Conservation (phyloP, 2,113 vertebrate genomes). For the Dendropsophus ebraccatus region DNA sequence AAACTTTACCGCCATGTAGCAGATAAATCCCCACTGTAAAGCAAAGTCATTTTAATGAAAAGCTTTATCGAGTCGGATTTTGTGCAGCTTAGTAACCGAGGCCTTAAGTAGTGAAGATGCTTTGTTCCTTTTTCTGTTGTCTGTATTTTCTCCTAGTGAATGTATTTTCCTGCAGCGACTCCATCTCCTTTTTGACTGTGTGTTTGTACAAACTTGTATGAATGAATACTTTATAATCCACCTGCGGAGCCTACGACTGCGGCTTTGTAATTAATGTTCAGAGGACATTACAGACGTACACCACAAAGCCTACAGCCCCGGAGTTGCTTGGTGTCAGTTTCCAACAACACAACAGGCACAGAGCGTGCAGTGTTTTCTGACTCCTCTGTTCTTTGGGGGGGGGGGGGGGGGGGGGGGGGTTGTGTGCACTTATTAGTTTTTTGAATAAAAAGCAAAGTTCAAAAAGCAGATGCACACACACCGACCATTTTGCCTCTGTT, state of each 20-base stretch:
- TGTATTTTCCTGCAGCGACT: slow-evolving; percentile 1
- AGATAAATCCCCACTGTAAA: too few relatives aligned
- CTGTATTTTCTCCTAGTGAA: neutral
- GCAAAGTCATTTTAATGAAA: neutral
- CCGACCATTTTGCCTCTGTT: slow-evolving; percentile 33
- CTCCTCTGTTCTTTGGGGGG: neutral
- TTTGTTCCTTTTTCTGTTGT: neutral
- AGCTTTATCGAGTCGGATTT: neutral
- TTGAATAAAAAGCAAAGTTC: slow-evolving; percentile 41
- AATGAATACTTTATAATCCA: slow-evolving; percentile 52
- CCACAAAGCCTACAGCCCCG: slow-evolving; percentile 25
- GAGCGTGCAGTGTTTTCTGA: slow-evolving; percentile 16
- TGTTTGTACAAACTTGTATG: slow-evolving; percentile 34
- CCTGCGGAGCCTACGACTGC: neutral
- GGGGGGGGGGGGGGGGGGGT: neutral
- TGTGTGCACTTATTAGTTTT: slow-evolving; percentile 14
- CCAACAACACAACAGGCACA: slow-evolving; percentile 44
- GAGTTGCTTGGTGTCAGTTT: slow-evolving; percentile 40
- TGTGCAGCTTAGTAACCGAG: neutral
- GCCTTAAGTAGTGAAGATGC: too few relatives aligned
- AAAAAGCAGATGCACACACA: slow-evolving; percentile 39
- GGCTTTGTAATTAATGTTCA: slow-evolving; percentile 34
- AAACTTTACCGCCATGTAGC: too few relatives aligned
- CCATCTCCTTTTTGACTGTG: neutral
- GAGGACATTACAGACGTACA: slow-evolving; percentile 32